Conservation (phyloP, 92 coral and sea anemone species). For the Epizoanthus ramosus region DNA sequence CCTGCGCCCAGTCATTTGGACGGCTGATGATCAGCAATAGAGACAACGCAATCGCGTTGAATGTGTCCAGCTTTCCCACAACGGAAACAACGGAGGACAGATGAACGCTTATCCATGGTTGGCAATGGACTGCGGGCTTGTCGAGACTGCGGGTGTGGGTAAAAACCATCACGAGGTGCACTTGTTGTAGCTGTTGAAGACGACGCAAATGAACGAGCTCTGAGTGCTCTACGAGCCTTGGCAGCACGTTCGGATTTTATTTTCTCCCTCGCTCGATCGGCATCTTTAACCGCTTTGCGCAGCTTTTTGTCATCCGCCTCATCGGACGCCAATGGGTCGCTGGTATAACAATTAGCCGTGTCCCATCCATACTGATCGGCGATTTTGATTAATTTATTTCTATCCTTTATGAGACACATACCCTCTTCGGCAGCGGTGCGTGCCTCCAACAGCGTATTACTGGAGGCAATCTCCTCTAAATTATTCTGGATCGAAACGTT, state of each 20-base stretch:
- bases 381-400: constrained; percentile 27
- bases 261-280: constrained; percentile 29
- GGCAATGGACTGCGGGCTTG: too few species aligned
- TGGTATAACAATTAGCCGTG: constrained; percentile 23
- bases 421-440: constrained; percentile 42
- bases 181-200: too few species aligned
- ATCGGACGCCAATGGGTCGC: constrained; percentile 25
- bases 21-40: neutral
- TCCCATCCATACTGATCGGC: constrained; percentile 35
- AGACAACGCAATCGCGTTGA: neutral
- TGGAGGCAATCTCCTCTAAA: constrained; percentile 21
- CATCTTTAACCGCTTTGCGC: constrained; percentile 38
- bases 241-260: neutral
- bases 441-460: too few species aligned
- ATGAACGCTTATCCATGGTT: constrained; percentile 11
- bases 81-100: constrained; percentile 9
- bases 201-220: constrained; percentile 24
- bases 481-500: neutral
- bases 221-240: neutral
- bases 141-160: too few species aligned
- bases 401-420: constrained; percentile 17
- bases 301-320: constrained; percentile 34
- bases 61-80: constrained; percentile 28
- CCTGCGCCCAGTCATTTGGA: constrained; percentile 8
- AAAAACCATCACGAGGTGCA: too few species aligned